phyloP scores from a whole-genome alignment of 2,797 vertebrate species.

The Vultur gryphus region DNA sequence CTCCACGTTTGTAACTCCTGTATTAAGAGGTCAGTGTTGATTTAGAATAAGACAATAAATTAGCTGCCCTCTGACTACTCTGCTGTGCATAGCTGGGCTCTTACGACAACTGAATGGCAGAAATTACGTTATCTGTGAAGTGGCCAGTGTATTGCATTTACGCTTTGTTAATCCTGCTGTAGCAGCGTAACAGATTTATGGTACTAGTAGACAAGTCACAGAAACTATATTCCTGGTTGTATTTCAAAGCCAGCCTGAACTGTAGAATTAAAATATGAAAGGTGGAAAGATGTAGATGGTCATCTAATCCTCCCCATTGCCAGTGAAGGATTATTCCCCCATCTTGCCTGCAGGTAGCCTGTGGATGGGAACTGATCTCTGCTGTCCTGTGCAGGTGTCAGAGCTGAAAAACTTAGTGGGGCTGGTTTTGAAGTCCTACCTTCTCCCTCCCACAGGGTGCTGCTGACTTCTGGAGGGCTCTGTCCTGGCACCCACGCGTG shows the following conservation, averaged over 20 bases:
- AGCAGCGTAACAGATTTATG: not conserved
- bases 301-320: not conserved
- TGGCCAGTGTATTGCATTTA: not conserved
- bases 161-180: not conserved
- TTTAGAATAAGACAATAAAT: constrained; percentile 15
- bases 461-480: not conserved
- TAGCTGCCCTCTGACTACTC: constrained; percentile 2
- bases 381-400: not conserved
- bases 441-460: not conserved
- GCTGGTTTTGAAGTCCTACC: not conserved
- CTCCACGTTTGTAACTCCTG: constrained; percentile 92
- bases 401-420: not conserved
- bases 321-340: not conserved
- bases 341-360: not conserved
- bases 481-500: not conserved
- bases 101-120: constrained; percentile 20
- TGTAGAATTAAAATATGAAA: not conserved
- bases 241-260: constrained; percentile 7
- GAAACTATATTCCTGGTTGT: not conserved
- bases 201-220: not conserved
- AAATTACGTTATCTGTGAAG: not conserved
- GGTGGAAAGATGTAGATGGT: not conserved
- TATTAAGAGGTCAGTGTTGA: constrained; percentile 86
- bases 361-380: not conserved
- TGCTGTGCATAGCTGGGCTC: not conserved